These are phyloP conservation scores for Dinomys branickii DNA, from an alignment of 2,113 vertebrate genomes.

Conservation along the genomic window DNA sequence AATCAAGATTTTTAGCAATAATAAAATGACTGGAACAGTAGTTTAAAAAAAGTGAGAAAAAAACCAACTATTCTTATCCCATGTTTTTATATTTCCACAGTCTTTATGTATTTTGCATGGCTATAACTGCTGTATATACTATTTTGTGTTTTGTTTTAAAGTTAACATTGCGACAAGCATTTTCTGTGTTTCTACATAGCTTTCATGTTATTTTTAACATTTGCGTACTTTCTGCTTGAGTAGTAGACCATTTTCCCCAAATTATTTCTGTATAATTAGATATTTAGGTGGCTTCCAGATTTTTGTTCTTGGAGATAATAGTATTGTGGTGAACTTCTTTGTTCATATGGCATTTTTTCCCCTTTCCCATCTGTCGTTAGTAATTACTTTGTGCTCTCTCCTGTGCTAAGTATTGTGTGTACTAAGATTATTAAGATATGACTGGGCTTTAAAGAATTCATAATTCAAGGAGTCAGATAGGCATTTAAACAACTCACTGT, in stretches of 20 bases:
- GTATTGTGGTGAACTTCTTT: constrained; percentile 38
- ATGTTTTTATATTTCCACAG: constrained; percentile 34
- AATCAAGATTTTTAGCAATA: constrained; percentile 47
- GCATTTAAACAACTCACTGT: constrained; percentile 17
- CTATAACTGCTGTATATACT: background rate
- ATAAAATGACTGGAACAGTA: background rate
- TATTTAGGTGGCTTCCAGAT: constrained; percentile 40
- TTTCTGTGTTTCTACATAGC: constrained; percentile 37
- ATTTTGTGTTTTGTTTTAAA: constrained; percentile 45
- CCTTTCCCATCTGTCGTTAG: background rate
- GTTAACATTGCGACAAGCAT: constrained; percentile 25
- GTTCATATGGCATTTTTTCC: background rate
- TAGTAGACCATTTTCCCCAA: constrained; percentile 14
- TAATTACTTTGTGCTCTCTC: constrained; percentile 9
- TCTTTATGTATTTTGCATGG: background rate
- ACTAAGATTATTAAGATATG: constrained; percentile 46
- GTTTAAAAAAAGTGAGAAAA: constrained; percentile 26
- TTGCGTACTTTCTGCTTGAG: constrained; percentile 5
- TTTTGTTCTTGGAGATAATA: constrained; percentile 54
- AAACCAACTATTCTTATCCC: background rate
- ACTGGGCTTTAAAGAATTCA: constrained; percentile 42
- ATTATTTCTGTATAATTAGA: background rate
- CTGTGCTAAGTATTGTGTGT: constrained; percentile 2
- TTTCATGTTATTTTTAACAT: constrained; percentile 47
- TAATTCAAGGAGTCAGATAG: constrained; percentile 6